phyloP scores from a whole-genome alignment of 2,113 vertebrate genomes.

The Plecotus auritus region DNA sequence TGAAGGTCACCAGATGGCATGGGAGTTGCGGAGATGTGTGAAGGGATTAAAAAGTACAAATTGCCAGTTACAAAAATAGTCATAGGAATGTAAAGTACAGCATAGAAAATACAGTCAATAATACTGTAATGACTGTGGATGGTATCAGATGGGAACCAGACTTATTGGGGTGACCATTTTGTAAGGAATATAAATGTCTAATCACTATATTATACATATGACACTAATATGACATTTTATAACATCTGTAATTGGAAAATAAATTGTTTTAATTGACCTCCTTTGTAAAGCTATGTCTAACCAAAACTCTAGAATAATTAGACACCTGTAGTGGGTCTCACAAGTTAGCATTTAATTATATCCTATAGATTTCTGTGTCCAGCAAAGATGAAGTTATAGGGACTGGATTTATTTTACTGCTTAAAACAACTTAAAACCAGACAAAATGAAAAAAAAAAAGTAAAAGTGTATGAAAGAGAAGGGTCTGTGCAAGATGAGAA shows the following conservation, averaged over 20 bases:
- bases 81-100: not conserved
- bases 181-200: not conserved
- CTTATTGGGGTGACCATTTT: not conserved
- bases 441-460: not conserved
- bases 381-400: not conserved
- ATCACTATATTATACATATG: not conserved
- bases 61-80: not conserved
- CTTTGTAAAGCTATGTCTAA: conserved; percentile 2
- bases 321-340: not conserved
- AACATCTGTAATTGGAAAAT: not conserved
- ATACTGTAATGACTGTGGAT: not conserved
- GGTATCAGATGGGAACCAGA: not conserved
- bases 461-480: not conserved
- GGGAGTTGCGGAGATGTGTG: not conserved
- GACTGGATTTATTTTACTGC: not conserved
- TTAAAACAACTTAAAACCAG: conserved; percentile 21
- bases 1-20: not conserved
- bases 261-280: not conserved
- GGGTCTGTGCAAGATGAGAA: not conserved
- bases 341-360: conserved; percentile 3
- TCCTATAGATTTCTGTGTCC: not conserved
- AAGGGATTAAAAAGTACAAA: not conserved
- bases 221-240: not conserved
- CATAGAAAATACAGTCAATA: not conserved
- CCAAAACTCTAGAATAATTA: conserved; percentile 1